phyloP scores from a whole-genome alignment of 2,888 invertebrate genomes.

The Patella pellucida region DNA sequence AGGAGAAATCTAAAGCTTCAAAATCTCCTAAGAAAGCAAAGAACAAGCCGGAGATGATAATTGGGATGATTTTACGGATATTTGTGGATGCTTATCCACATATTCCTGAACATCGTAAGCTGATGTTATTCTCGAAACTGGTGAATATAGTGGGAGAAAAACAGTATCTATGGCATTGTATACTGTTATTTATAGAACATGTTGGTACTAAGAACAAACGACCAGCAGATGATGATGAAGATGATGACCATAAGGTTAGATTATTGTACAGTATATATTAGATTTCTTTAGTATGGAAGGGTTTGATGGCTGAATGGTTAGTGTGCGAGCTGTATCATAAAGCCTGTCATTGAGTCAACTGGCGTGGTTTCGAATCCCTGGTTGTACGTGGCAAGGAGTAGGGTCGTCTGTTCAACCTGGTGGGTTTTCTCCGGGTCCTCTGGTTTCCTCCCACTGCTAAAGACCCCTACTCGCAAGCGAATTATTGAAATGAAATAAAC shows the following conservation, averaged over 20 bases:
- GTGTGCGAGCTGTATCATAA: too few relatives aligned
- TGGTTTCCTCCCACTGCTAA: too few relatives aligned
- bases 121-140: slow-evolving; percentile 81
- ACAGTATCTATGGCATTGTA: slow-evolving; percentile 71
- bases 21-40: slow-evolving; percentile 24
- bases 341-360: too few relatives aligned
- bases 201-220: slow-evolving; percentile 61
- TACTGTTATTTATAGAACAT: slow-evolving; percentile 71
- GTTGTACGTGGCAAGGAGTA: too few relatives aligned
- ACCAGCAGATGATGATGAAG: slow-evolving; percentile 71
- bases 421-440: too few relatives aligned
- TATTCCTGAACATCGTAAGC: slow-evolving; percentile 91
- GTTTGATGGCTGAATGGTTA: too few relatives aligned
- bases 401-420: too few relatives aligned
- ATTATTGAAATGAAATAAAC: too few relatives aligned
- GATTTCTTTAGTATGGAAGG: too few relatives aligned
- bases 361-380: too few relatives aligned
- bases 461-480: too few relatives aligned
- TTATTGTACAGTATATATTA: neutral
- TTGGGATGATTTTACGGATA: slow-evolving; percentile 77
- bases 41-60: slow-evolving; percentile 51
- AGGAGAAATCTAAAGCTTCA: slow-evolving; percentile 32
- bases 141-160: slow-evolving; percentile 78
- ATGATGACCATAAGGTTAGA: slow-evolving; percentile 67
- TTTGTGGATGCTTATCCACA: slow-evolving; percentile 92